Base-by-base conservation (phyloP, 1,140 invertebrate species). In the Mamestra configurata region DNA sequence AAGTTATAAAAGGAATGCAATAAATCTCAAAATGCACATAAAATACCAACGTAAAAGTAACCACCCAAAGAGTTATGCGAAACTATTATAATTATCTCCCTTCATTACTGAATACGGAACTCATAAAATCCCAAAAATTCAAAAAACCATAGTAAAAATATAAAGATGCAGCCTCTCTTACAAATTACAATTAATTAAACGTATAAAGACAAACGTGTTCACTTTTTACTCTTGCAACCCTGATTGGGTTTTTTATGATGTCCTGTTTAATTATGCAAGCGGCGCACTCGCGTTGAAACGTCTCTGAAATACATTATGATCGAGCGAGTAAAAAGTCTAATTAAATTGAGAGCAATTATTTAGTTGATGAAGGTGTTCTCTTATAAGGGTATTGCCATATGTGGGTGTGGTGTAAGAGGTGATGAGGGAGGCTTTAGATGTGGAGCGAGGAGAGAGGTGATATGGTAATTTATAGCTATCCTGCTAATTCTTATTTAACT, bases 241-340 rank as follows among this genome's bases (percentile, higher is more conserved):
- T 46, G 40, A 68, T 43, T 68, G 37, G 22, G 40, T 24, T 68
- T 55, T 66, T 46, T 46, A 43, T 49, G n/a, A 68, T 43, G 40
- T 43, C 20, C 64, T 68, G 64, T 68, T 68, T 27, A 46, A 68
- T 68, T 68, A 68, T 68, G 64, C 22, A 68, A 68, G 64, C 64
- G 31, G 59, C 35, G 59, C 59, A n/a, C 35, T 64, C 64, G 22
- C 64, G 37, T 24, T 64, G n/a, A n/a, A 13, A 5, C 20, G 22
- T 46, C 64, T 68, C 43, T 40, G 13, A 18, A n/a, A 61, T 35
- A 24, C 53, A 55, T 40, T 64, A 40, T n/a, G 31, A 20, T 20
- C 35, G 59, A 31, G 18, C 5, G 27, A 35, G 57, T 66, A 8
- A 46, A 68, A 68, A 68, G 46, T 20, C 10, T 68, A 68, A 68